Percentiles rank a stretch among this genome's conserved stretches.
Evolutionary conservation across 2,888 invertebrate genomes (phyloP).

Genomic region (Gortyna flavago): DNA sequence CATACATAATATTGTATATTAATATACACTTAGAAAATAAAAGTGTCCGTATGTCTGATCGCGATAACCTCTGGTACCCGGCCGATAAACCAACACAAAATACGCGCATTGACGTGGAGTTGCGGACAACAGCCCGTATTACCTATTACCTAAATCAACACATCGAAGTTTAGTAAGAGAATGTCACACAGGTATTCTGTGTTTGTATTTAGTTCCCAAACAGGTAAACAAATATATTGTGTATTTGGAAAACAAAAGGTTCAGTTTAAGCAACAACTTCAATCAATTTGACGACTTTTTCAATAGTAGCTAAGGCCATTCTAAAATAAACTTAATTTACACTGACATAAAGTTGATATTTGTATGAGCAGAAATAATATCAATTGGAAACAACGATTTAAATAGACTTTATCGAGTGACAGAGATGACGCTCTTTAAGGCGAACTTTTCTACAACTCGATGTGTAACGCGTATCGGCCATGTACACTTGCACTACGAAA

Average conservation of each 20-base stretch:
- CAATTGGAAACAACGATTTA: not conserved
- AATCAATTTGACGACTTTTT: not conserved
- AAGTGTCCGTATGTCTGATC: slow-evolving; percentile 24
- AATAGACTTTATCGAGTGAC: not conserved
- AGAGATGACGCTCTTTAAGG: not conserved
- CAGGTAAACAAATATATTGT: not conserved
- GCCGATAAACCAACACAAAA: too few relatives aligned
- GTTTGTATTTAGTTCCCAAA: not conserved
- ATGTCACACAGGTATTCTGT: not conserved
- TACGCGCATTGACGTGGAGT: too few relatives aligned
- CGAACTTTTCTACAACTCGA: not conserved
- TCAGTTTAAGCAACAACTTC: not conserved
- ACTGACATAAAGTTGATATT: not conserved
- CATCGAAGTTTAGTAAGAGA: not conserved
- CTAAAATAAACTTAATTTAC: not conserved
- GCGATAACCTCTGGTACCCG: slow-evolving; percentile 37
- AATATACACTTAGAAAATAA: slow-evolving; percentile 11
- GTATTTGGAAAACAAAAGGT: not conserved
- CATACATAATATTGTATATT: not conserved
- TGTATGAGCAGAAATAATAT: not conserved
- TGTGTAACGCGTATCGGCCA: too few relatives aligned
- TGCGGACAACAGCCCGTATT: too few relatives aligned
- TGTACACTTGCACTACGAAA: not conserved
- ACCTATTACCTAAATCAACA: too few relatives aligned
- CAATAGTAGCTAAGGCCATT: not conserved